Percentiles rank a stretch among this genome's conserved stretches.
These are phyloP conservation scores for Falcaria lacertinaria DNA, from an alignment of 2,888 invertebrate genomes.

Conservation along the genomic window DNA sequence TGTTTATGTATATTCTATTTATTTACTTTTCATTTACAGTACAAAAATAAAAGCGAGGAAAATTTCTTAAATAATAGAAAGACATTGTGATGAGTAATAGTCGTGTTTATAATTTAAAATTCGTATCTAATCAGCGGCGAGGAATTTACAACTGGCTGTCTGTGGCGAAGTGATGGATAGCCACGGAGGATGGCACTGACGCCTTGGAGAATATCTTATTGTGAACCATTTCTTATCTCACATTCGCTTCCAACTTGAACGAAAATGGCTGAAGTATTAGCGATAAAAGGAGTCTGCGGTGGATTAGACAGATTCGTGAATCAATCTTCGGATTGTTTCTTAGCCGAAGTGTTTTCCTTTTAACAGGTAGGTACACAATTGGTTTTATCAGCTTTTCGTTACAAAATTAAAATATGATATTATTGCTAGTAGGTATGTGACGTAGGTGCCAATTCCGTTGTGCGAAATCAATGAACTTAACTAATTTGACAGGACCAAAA, in stretches of 20 bases:
- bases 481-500: no score
- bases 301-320: constrained; percentile 19
- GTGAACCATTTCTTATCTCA: constrained; percentile 22
- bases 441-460: no score
- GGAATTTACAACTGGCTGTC: constrained; percentile 33
- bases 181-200: constrained; percentile 36
- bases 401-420: no score
- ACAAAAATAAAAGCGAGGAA: neutral
- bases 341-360: neutral
- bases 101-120: constrained; percentile 25
- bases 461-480: no score
- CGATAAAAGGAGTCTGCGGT: constrained; percentile 20
- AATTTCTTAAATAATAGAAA: neutral
- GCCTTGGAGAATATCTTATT: constrained; percentile 24
- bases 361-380: no score
- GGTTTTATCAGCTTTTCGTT: no score
- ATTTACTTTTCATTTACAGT: no score
- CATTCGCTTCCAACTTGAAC: constrained; percentile 20
- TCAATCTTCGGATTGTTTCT: constrained; percentile 25
- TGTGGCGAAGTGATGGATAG: constrained; percentile 40
- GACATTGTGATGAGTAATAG: constrained; percentile 15
- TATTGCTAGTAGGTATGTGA: no score
- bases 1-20: no score
- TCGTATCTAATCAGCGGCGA: constrained; percentile 27
- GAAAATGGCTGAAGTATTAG: constrained; percentile 23